These are phyloP conservation scores for Catocala fraxini DNA, from an alignment of 2,888 invertebrate genomes.

Conservation along the genomic window DNA sequence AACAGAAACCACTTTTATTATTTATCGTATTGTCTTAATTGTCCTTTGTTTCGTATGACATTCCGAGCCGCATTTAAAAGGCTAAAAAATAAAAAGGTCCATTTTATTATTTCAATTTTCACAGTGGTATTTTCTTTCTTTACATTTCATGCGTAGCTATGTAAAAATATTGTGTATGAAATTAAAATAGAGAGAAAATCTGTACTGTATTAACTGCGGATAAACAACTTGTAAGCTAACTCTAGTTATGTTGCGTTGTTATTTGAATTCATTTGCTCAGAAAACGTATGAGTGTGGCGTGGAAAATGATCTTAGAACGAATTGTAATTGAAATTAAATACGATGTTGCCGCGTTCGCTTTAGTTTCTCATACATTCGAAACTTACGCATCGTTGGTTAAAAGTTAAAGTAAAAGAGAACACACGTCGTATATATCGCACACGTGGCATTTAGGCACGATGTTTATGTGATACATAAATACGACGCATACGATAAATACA, in stretches of 20 bases:
- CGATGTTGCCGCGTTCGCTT: no score
- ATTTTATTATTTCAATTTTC: constrained; percentile 46
- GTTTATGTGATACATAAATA: no score
- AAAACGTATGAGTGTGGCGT: constrained; percentile 6
- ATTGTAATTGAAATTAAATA: constrained; percentile 17
- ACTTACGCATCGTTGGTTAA: no score
- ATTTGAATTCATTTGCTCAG: constrained; percentile 20
- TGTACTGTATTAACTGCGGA: constrained; percentile 15
- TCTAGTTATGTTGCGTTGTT: constrained; percentile 7
- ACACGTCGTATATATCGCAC: no score
- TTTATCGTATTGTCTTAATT: constrained; percentile 6
- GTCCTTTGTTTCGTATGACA: constrained; percentile 19
- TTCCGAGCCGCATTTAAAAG: constrained; percentile 26
- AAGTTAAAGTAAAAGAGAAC: no score
- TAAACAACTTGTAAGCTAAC: constrained; percentile 19
- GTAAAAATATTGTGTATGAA: constrained; percentile 29
- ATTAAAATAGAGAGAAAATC: constrained; percentile 15
- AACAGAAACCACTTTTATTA: not conserved
- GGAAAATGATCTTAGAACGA: constrained; percentile 5
- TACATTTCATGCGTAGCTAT: constrained; percentile 37
- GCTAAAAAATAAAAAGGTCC: constrained; percentile 31
- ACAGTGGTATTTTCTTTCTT: constrained; percentile 39
- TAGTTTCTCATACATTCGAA: no score
- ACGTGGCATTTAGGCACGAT: no score
- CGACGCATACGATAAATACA: no score